Evolutionary conservation across 2,113 vertebrate species (phyloP).

Genomic region (Lates calcarifer): DNA sequence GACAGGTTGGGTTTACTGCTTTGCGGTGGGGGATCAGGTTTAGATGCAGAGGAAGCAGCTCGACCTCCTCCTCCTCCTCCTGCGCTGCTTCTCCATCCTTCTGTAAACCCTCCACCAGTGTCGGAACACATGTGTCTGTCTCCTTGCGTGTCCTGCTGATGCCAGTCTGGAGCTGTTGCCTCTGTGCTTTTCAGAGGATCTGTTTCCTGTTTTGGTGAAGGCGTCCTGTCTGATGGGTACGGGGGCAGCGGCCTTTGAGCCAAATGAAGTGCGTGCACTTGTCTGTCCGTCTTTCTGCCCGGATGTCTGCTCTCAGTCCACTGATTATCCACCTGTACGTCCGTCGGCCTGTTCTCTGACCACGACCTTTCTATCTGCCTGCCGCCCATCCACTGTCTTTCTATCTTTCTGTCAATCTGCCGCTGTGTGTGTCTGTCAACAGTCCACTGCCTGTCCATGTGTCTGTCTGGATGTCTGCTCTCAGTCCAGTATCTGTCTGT

Average conservation of each 20-base stretch:
- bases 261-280: slow-evolving; percentile 56
- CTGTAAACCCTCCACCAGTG: slow-evolving; percentile 42
- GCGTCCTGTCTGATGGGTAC: slow-evolving; percentile 78
- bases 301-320: slow-evolving; percentile 65
- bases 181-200: slow-evolving; percentile 57
- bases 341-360: slow-evolving; percentile 70
- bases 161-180: slow-evolving; percentile 53
- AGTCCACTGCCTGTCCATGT: slow-evolving; percentile 77
- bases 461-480: slow-evolving; percentile 69
- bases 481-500: slow-evolving; percentile 69
- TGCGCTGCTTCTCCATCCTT: slow-evolving; percentile 66
- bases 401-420: slow-evolving; percentile 83
- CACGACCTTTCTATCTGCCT: slow-evolving; percentile 78
- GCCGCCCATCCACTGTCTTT: slow-evolving; percentile 80
- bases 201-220: slow-evolving; percentile 70
- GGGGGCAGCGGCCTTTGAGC: slow-evolving; percentile 78
- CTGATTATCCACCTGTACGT: slow-evolving; percentile 71
- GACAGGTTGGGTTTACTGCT: slow-evolving; percentile 79
- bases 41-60: slow-evolving; percentile 35
- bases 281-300: slow-evolving; percentile 69
- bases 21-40: slow-evolving; percentile 80
- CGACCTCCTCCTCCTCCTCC: slow-evolving; percentile 55
- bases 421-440: slow-evolving; percentile 80
- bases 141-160: slow-evolving; percentile 58
- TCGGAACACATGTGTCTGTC: slow-evolving; percentile 58